Evolutionary conservation across 2,797 vertebrate genomes (phyloP), one percentile per base, ranked within the genome.

Genomic region (Bufotes viridis): DNA sequence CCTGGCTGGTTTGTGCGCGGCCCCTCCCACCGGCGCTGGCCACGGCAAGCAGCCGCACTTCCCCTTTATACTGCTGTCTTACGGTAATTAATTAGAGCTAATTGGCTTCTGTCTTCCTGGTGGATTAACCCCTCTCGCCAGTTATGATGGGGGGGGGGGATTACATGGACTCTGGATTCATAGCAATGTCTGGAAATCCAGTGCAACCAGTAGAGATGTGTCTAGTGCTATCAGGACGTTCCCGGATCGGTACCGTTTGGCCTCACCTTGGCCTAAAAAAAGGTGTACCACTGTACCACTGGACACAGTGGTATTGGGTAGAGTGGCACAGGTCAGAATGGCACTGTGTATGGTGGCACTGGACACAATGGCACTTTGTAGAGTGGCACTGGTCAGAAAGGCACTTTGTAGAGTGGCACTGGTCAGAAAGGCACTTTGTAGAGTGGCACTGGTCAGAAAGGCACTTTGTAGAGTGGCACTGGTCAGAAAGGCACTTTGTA

Each of bases 41-140:
- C 82, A 49, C 10, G 18, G 63, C 75, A n/a, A 17, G 42, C 24
- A 55, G n/a, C 63, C 65, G 22, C 55, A 72, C 51, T 42, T 75
- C 57, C 60, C 81, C 61, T 87, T 78, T 78, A 83, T 84, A 57
- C 60, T 24, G 70, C 75, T 89, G 84, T 86, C 72, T 82, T 88
- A 82, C 24, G 63, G 79, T 89, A 89, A 86, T 89, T 89, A 89
- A 89, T 89, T 86, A 89, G 60, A 75, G 80, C 79, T 89, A 86
- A 89, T 89, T 86, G 86, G 88, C 78, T 86, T 70, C 51, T 61
- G 80, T 82, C 61, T 82, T 83, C 51, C 84, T 89, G 84, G 60
- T 26, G 88, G 72, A 83, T 89, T 89, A 83, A 89, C 84, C 88
- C 88, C 51, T 86, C 61, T 22, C 74, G 78, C 84, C 53, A 26